Evolutionary conservation across 2,888 invertebrate genomes (phyloP).

Genomic region (Hartigia nigra): DNA sequence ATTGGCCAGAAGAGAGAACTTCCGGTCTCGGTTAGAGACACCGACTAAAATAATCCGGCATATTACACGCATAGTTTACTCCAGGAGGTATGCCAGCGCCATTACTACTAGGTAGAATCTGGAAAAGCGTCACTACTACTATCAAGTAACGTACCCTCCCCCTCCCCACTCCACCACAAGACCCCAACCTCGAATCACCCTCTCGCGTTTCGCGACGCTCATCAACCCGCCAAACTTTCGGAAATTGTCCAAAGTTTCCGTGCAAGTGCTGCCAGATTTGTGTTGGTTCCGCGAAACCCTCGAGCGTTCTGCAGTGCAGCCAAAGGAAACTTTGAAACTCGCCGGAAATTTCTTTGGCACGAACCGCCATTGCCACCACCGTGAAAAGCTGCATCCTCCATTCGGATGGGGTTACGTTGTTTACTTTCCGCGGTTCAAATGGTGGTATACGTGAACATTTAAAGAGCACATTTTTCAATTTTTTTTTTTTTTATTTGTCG

Average conservation of each 20-base stretch:
- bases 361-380: conserved; percentile 16
- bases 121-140: background rate
- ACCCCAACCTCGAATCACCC: conserved; percentile 14
- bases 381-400: conserved; percentile 11
- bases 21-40: background rate
- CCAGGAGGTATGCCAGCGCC: conserved; percentile 31
- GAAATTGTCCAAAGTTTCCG: conserved; percentile 23
- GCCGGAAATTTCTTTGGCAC: conserved; percentile 18
- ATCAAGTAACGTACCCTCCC: background rate
- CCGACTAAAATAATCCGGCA: conserved; percentile 44
- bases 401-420: background rate
- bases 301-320: background rate
- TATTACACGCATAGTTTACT: conserved; percentile 50
- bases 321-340: conserved; percentile 7
- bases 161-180: background rate
- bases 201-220: conserved; percentile 19
- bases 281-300: background rate
- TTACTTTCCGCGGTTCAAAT: background rate
- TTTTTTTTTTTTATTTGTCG: too few relatives aligned
- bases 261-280: conserved; percentile 15
- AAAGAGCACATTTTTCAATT: background rate
- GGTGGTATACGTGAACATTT: background rate
- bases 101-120: background rate
- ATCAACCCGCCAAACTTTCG: conserved; percentile 21
- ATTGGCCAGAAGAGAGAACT: background rate